Evolutionary conservation across 2,888 invertebrate genomes (phyloP).

Genomic region (Apocheima hispidaria): DNA sequence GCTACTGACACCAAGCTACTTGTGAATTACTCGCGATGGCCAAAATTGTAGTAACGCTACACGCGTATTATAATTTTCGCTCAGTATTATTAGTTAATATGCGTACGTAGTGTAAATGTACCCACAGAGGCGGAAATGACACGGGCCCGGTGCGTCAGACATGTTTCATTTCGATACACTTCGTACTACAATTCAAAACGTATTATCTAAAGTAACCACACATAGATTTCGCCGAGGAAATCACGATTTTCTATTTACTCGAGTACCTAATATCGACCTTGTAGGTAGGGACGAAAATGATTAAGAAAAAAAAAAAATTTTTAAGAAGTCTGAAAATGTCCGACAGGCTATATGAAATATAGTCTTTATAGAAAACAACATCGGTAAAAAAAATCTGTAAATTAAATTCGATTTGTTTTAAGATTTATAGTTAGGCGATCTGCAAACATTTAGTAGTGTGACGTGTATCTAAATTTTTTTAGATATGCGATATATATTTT

Average conservation of each 20-base stretch:
- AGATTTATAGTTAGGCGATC: conserved; percentile 77
- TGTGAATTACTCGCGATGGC: conserved; percentile 79
- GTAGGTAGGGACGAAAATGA: conserved; percentile 79
- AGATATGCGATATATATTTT: conserved; percentile 64
- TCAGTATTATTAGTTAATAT: conserved; percentile 80
- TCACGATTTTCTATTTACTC: conserved; percentile 76
- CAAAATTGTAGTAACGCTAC: conserved; percentile 79
- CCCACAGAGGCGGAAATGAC: conserved; percentile 59
- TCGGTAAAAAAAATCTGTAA: conserved; percentile 77
- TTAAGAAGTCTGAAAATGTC: conserved; percentile 78
- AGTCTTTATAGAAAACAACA: conserved; percentile 71
- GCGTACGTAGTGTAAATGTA: conserved; percentile 59
- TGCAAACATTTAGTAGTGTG: conserved; percentile 66
- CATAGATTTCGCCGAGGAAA: conserved; percentile 74
- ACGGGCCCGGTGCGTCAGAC: conserved; percentile 72
- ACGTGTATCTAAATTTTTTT: conserved; percentile 64
- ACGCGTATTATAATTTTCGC: conserved; percentile 78
- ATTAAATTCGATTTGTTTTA: conserved; percentile 76
- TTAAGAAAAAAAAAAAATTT: conserved; percentile 62
- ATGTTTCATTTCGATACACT: conserved; percentile 54
- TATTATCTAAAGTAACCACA: conserved; percentile 62
- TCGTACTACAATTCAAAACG: conserved; percentile 48
- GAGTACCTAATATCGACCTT: conserved; percentile 71
- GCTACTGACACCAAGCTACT: conserved; percentile 39
- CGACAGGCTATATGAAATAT: conserved; percentile 77